Evolutionary conservation across 2,113 vertebrate species (phyloP).

Genomic region (Nothoprocta perdicaria): DNA sequence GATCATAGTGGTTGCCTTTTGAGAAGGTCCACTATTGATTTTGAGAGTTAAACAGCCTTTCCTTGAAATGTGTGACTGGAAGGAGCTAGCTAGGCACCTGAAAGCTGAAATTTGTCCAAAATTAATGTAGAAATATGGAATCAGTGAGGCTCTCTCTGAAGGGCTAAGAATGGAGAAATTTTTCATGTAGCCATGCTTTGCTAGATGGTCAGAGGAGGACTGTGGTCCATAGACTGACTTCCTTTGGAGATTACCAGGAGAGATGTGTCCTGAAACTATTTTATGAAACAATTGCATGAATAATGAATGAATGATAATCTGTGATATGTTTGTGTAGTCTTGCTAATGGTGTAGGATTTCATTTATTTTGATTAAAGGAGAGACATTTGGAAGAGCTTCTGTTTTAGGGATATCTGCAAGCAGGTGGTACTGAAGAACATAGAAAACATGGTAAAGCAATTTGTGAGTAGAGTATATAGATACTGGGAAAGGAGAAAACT

Average conservation of each 20-base stretch:
- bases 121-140: background rate
- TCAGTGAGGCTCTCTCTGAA: too few relatives aligned
- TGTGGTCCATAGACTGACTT: background rate
- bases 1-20: background rate
- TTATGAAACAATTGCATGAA: background rate
- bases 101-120: background rate
- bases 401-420: background rate
- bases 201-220: background rate
- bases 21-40: background rate
- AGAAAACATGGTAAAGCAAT: background rate
- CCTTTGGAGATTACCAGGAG: background rate
- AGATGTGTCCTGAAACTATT: background rate
- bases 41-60: too few relatives aligned
- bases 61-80: too few relatives aligned
- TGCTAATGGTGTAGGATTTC: background rate
- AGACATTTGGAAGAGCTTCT: fast-evolving
- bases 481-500: background rate
- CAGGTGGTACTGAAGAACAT: background rate
- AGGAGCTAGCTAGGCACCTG: background rate
- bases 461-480: background rate
- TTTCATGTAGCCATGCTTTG: background rate
- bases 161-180: background rate
- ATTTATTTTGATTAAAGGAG: background rate
- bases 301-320: background rate
- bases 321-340: background rate